phyloP scores from a whole-genome alignment of 2,113 vertebrate species.

The Protobothrops flavoviridis region DNA sequence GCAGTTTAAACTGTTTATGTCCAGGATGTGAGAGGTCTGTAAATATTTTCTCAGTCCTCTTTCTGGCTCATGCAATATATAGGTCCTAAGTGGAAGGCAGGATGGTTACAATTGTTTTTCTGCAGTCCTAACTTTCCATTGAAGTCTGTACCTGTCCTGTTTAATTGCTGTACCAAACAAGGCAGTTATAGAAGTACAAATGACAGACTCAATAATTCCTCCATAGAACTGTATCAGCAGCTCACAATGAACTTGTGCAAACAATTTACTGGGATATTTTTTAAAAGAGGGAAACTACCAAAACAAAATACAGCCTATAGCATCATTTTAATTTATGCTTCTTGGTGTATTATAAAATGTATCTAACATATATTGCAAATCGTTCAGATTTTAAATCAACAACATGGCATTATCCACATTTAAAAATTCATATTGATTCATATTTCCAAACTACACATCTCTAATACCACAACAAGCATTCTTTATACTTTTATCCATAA shows the following conservation, averaged over 20 bases:
- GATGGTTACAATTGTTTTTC: too few relatives aligned
- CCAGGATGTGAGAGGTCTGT: too few relatives aligned
- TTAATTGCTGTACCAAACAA: too few relatives aligned
- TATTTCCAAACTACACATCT: background rate
- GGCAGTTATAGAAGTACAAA: too few relatives aligned
- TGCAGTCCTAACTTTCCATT: too few relatives aligned
- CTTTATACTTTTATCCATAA: background rate
- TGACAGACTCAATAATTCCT: background rate
- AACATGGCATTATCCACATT: background rate
- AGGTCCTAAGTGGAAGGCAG: too few relatives aligned
- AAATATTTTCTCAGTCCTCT: too few relatives aligned
- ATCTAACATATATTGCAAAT: background rate
- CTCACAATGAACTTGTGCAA: background rate
- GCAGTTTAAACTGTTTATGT: too few relatives aligned
- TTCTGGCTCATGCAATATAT: too few relatives aligned
- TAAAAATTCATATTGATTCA: background rate
- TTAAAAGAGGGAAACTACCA: background rate
- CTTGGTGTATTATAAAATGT: background rate
- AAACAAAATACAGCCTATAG: background rate
- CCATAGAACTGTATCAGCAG: background rate
- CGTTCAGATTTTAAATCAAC: background rate
- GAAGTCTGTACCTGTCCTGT: too few relatives aligned
- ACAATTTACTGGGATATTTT: background rate
- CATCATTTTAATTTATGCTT: background rate
- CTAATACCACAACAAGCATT: background rate